Evolutionary conservation across 2,888 invertebrate species (phyloP), one percentile per base, ranked within the genome.

Genomic region (Dolomedes plantarius): DNA sequence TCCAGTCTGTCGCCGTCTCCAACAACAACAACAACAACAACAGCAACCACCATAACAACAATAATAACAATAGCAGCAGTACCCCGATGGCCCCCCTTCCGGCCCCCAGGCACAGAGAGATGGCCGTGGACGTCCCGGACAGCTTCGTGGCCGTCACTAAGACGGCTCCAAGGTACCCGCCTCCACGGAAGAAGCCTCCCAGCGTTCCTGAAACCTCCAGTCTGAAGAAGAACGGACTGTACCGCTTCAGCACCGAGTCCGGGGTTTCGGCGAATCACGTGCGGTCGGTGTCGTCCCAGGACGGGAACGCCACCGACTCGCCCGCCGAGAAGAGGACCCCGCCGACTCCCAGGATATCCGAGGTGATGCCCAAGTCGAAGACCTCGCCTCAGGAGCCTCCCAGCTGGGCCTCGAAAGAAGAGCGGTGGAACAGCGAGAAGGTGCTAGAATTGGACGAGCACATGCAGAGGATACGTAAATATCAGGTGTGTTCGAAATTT

Each of bases 51-150:
- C 16, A 72, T 29, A 82, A 64, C 71, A 71, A 67, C 73, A 27
- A 75, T 27, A 9, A 2, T 27, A 39, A 69, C 27, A 39, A 74
- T 46, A 72, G 50, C 41, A 46, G 36, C 32, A 62, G 50, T 11
- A 16, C 41, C 29, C 32, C 32, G 50, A 19, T 13, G 13, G 9
- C 69, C 23, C 36, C 36, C 28, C 46, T 32, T 7, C 39, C 27
- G 36, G 31, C 32, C 13, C 64, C 77, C 13, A 46, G 74, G 91
- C 98, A 98, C 94, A 95, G 98, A 91, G 98, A 98, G 94, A 97
- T 98, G 96, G 97, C 98, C 91, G 98, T 98, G 92, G 98, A 98
- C 93, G 98, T 98, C 90, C 98, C 98, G 91, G 97, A 97, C 92
- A 95, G 95, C 90, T 97, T 97, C 93, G 95, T 97, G 91, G 96